Evolutionary conservation across 2,888 invertebrate genomes (phyloP), one percentile per base, ranked within the genome.

Genomic region (Sceliomorpha sp.): DNA sequence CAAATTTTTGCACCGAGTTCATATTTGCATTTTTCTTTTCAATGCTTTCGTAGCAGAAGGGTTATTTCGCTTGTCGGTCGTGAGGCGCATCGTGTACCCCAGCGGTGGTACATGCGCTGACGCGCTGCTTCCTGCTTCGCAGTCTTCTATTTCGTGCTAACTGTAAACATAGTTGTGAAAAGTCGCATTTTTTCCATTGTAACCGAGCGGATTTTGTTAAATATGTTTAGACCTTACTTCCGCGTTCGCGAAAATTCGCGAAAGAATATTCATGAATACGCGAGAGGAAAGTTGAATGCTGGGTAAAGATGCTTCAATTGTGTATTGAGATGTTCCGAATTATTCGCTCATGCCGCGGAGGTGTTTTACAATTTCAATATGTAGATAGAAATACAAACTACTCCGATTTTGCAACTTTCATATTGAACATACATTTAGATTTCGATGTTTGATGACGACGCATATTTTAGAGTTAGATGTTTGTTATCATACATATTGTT

Each of bases 11-110:
- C 31, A 44, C 17, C 50, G 56, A 40, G 55, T 55, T 48, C 42
- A 51, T 39, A 44, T 29, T 59, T 15, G 40, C 13, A 47, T 67
- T 68, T 56, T 51, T 45, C 39, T 50, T 44, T 36, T 55, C 44
- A 17, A 17, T 42, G 56, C 58, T 53, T 53, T 47, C 58, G 36
- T 51, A 36, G 62, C 58, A 53, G 20, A 64, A 58, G 62, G 62
- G 53, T 63, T 69, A 69, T 69, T 69, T 69, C 36, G 58, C 69
- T 69, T 36, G 62, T 58, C 47, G 62, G 55, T 58, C 47, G 51
- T 50, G 62, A 62, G 56, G 53, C 48, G 40, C 36, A 39, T 45
- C 68, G 68, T 68, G 68, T 60, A 55, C 40, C 68, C 55, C 50
- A 40, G 55, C 60, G 60, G 50, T 60, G 60, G 60, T 60, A 68